Evolutionary conservation across 2,888 invertebrate genomes (phyloP), one percentile per base, ranked within the genome.

Genomic region (Cremastinae sp.): DNA sequence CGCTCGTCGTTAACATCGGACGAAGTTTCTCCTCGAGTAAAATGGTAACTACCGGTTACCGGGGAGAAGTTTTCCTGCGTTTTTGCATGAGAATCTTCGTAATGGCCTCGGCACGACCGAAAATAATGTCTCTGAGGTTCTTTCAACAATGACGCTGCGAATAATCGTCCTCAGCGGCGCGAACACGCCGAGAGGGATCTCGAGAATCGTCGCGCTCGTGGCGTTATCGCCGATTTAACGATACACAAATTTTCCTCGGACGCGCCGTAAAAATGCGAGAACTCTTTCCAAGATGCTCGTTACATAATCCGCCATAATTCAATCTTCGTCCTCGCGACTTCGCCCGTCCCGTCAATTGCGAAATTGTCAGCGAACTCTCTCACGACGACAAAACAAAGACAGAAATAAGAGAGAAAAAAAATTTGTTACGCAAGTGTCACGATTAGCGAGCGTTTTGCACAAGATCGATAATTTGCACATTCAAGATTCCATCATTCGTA

Each of bases 321-420:
- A 69, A 69, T 74, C 62, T 59, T 69, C 73, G 58, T 69, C 65
- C 61, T 49, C 73, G 51, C 20, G 18, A 20, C 41, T 45, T 28
- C 10, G 2, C 16, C 58, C 49, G 58, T 39, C 55, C 53, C 28
- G 41, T 14, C 47, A 22, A 55, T 76, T 76, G 69, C 76, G 55
- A 49, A 76, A 70, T 62, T 55, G 51, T 59, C 76, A 64, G 20
- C 16, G 8, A 64, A 64, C 73, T 69, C 73, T 69, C 76, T 59
- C 39, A 56, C 41, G 55, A 65, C 41, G 22, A 61, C 47, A 61
- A 53, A 35, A 58, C 58, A 20, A 28, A 45, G 20, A 9, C 12
- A 58, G 18, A 64, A 68, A 41, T 8, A 35, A 2, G 39, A 22
- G 35, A 9, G 45, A 20, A 64, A 18, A 51, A 28, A 65, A 58